Evolutionary conservation across 2,888 invertebrate genomes (phyloP), one percentile per base, ranked within the genome.

Genomic region (Philaethria dido): DNA sequence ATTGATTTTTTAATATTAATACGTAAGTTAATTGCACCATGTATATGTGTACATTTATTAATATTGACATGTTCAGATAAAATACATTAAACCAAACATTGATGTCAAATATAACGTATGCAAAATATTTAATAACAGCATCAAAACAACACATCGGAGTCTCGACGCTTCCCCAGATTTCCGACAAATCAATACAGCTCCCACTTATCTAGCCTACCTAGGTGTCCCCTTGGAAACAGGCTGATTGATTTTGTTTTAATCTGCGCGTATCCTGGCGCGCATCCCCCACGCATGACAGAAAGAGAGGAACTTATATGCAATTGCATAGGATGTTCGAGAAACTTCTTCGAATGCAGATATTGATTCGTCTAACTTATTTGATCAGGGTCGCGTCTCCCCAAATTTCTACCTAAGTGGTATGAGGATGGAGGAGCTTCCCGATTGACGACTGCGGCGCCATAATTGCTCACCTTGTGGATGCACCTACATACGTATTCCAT

Each of bases 171-270:
- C 18, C 33, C 44, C 16, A 48, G 60, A 60, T 18, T 45, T 25
- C 20, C 36, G 9, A 39, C 42, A 59, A 69, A 69, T 69, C 66
- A 61, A 69, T 69, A 69, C 50, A 54, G 25, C 69, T 11, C 3
- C 22, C 59, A 1, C 42, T 8, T 20, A 55, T 39, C 20, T 29
- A 52, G 59, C 14, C n/a, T 18, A 45, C 63, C 48, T 55, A 33
- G 48, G 39, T 36, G 11, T 9, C n/a, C 16, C 22, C 25, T 6
- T n/a, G 55, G 16, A 13, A 5, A 55, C 54, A 22, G 11, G 18
- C 8, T 59, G 59, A 52, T 63, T 63, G 44, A 16, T 33, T 55
- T 57, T 62, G 39, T 48, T 55, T 18, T 47, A 33, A 63, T 29
- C 22, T 60, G 63, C 63, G 60, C 62, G 20, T 18, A 8, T 54